Base-by-base conservation (phyloP, 2,888 invertebrate species). In the Cyclophora punctaria region DNA sequence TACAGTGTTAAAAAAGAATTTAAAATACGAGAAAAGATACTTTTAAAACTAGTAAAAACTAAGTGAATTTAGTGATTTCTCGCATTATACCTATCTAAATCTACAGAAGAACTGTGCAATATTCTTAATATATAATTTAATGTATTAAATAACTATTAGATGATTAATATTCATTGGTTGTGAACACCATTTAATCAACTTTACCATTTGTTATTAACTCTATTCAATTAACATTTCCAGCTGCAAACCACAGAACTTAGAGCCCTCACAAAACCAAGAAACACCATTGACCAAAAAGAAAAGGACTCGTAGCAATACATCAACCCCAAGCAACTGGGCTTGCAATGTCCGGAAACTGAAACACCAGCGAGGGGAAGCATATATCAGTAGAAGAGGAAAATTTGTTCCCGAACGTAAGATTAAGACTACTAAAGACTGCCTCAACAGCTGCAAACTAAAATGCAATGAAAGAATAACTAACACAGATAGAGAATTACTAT, bases 351-450 rank as follows among this genome's bases (percentile, higher is more conserved):
- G 87, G 0, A 88, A 87, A 59, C 40, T 71, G 2, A 85, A 86
- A 59, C 87, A 87, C 55, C 86, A 88, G 56, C 66, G 78, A 46
- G 87, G 87, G 0, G 87, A 88, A 56, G 85, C 87, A 0, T 87
- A 87, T 52, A 69, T 87, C 35, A 86, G 73, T 47, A 68, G 84
- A 44, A 61, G 86, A 53, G 87, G 87, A 0, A 87, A 88, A 59
- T 80, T 64, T 35, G 84, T 88, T 0, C 83, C 86, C 0, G 85
- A 86, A 47, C 67, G 78, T 54, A 63, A 67, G 48, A 76, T 88
- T 2, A 71, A 64, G 41, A 83, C 71, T 46, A 83, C 75, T 0
- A 88, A 87, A 64, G 84, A 88, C 59, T 88, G 87, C 48, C 60
- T 83, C 0, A 78, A 74, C 7, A 78, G 76, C 5, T 88, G 87